Evolutionary conservation across 1,140 invertebrate species (phyloP).

Genomic region (Orchestia grillus): DNA sequence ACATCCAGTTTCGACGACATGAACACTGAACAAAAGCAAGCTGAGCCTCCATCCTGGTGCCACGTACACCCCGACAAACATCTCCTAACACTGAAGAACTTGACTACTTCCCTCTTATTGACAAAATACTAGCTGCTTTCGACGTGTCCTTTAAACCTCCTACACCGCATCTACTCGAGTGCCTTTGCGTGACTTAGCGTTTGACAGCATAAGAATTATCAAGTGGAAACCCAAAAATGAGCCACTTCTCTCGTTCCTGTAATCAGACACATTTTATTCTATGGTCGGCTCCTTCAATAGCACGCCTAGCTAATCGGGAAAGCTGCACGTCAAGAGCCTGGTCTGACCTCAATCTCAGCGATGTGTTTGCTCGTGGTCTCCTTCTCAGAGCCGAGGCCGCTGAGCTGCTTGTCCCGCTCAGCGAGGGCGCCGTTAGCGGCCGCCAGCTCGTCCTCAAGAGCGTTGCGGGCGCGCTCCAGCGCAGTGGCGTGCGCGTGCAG

Average conservation of each 20-base stretch:
- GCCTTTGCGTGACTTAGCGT: too few species aligned
- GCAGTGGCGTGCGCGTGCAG: conserved; percentile 63
- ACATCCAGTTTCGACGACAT: not conserved
- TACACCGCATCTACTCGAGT: too few species aligned
- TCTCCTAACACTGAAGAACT: not conserved
- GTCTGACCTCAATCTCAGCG: conserved; percentile 65
- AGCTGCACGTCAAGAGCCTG: not conserved
- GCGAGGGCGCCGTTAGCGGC: conserved; percentile 58
- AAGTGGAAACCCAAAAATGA: too few species aligned
- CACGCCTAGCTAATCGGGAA: too few species aligned
- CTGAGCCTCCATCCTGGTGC: not conserved
- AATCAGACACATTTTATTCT: too few species aligned
- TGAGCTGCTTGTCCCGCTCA: conserved; percentile 62
- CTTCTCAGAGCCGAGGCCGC: conserved; percentile 62
- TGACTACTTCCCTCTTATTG: too few species aligned
- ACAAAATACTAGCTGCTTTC: too few species aligned
- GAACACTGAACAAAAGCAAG: not conserved
- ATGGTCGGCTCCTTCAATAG: too few species aligned
- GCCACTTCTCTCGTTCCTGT: too few species aligned
- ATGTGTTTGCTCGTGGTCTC: conserved; percentile 63
- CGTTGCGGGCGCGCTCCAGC: conserved; percentile 62
- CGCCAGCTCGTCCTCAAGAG: conserved; percentile 62
- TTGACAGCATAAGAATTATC: too few species aligned
- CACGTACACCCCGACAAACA: not conserved
- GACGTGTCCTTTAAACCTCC: too few species aligned